phyloP scores from a whole-genome alignment of 2,888 invertebrate genomes.

The Mechanitis mazaeus region DNA sequence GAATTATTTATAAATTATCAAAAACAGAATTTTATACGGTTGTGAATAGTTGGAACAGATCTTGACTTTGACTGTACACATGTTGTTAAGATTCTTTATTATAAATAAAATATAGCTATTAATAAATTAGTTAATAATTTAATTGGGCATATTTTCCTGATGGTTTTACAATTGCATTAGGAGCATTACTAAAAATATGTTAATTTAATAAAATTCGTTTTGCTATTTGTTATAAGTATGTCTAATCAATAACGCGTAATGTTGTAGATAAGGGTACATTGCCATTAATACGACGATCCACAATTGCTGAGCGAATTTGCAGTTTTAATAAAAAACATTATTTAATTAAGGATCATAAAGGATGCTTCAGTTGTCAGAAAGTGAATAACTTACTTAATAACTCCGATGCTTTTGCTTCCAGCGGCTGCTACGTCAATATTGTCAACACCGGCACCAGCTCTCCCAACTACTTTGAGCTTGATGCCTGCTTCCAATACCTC shows the following conservation, averaged over 20 bases:
- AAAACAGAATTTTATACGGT: too few relatives aligned
- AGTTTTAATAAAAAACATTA: too few relatives aligned
- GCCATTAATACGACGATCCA: background rate
- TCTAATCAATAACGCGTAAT: background rate
- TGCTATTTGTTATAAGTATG: background rate
- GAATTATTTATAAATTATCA: too few relatives aligned
- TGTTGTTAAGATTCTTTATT: too few relatives aligned
- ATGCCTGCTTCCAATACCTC: constrained; percentile 87
- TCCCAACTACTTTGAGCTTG: constrained; percentile 90
- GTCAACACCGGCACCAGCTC: constrained; percentile 99
- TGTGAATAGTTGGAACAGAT: too few relatives aligned
- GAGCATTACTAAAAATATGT: background rate
- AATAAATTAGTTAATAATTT: too few relatives aligned
- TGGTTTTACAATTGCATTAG: too few relatives aligned
- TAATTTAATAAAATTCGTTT: background rate
- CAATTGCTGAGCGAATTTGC: too few relatives aligned
- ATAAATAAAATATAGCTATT: too few relatives aligned
- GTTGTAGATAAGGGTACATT: constrained; percentile 24
- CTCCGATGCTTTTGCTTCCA: constrained; percentile 88
- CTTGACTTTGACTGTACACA: too few relatives aligned
- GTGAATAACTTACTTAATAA: constrained; percentile 88
- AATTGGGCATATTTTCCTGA: too few relatives aligned
- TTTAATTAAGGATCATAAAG: background rate
- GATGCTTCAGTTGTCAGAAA: background rate
- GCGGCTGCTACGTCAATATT: constrained; percentile 96